Evolutionary conservation across 2,888 invertebrate species (phyloP).

Genomic region (Limnephilus marmoratus): DNA sequence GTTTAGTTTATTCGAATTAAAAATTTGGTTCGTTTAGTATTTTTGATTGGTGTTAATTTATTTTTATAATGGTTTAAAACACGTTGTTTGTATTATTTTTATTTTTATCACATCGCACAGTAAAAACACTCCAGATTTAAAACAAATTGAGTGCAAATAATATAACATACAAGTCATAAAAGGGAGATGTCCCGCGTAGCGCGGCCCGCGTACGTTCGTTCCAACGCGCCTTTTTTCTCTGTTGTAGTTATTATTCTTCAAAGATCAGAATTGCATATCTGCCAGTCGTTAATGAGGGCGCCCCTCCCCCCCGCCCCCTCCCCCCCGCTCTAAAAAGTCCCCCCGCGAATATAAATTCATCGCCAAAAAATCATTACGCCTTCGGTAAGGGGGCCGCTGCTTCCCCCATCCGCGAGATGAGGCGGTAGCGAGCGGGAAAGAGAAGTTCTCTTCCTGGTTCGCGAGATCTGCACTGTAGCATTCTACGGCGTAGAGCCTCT

Average conservation of each 20-base stretch:
- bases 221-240: constrained; percentile 71
- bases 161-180: background rate
- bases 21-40: background rate
- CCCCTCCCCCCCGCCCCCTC: constrained; percentile 63
- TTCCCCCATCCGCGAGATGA: constrained; percentile 74
- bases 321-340: constrained; percentile 65
- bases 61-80: background rate
- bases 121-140: background rate
- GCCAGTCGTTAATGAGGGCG: constrained; percentile 81
- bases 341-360: constrained; percentile 84
- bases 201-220: constrained; percentile 70
- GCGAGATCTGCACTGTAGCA: constrained; percentile 56
- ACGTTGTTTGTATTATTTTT: background rate
- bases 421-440: constrained; percentile 6
- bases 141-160: background rate
- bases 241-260: constrained; percentile 72
- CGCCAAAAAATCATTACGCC: constrained; percentile 93
- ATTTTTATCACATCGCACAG: background rate
- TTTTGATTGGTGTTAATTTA: background rate
- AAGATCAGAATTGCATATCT: constrained; percentile 83
- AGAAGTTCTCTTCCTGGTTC: constrained; percentile 42
- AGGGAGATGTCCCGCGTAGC: constrained; percentile 60
- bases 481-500: constrained; percentile 36
- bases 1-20: background rate
- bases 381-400: constrained; percentile 85